Evolutionary conservation across 2,888 invertebrate genomes (phyloP), one percentile per base, ranked within the genome.

Genomic region (Allacma fusca): DNA sequence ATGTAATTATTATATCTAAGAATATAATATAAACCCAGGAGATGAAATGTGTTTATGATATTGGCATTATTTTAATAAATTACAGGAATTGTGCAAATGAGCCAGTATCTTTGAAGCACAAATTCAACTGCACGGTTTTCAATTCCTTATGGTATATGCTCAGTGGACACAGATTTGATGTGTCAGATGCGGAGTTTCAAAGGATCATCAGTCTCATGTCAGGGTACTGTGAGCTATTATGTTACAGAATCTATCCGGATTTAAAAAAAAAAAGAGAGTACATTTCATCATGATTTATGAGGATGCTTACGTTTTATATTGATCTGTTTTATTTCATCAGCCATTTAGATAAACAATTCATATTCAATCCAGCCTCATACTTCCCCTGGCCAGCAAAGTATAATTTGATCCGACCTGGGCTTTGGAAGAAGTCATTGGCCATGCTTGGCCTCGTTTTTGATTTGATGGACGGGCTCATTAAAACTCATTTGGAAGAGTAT

Each of bases 51-150:
- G n/a, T n/a, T n/a, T n/a, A n/a, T n/a, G n/a, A n/a, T n/a, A n/a
- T n/a, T n/a, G n/a, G n/a, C n/a, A n/a, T n/a, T n/a, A n/a, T n/a
- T n/a, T n/a, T n/a, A n/a, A n/a, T n/a, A n/a, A n/a, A n/a, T n/a
- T n/a, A n/a, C n/a, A n/a, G n/a, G n/a, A n/a, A n/a, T n/a, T n/a
- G n/a, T n/a, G n/a, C n/a, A n/a, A n/a, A n/a, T n/a, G n/a, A 76
- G 23, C 78, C 83, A 1, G 64, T 80, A 1, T 28, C 24, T 13
- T 62, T 83, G n/a, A 73, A 73, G 13, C 75, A 78, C 1, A 68
- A 71, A 1, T 81, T 83, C 21, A 83, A 83, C 69, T 79, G 79
- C 12, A 80, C 82, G 1, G 82, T 83, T 13, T 65, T 83, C 29
- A 83, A 82, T 62, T 81, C 81, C 62, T 16, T 75, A 0, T 67